phyloP scores from a whole-genome alignment of 2,113 vertebrate genomes.

The Antigone vipio region DNA sequence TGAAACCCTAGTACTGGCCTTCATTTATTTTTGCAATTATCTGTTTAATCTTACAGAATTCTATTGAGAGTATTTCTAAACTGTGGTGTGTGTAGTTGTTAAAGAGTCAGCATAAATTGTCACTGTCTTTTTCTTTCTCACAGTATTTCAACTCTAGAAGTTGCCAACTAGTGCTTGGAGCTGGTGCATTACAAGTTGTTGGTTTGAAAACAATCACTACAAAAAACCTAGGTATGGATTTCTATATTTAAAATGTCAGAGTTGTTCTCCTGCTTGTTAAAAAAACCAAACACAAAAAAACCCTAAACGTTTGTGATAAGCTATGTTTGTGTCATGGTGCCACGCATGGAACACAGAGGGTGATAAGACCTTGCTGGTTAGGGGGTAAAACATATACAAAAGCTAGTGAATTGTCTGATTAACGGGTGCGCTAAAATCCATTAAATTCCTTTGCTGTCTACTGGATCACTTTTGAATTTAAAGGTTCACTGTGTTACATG shows the following conservation, averaged over 20 bases:
- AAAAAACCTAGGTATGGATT: slow-evolving; percentile 90
- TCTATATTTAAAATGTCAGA: not conserved
- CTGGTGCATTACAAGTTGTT: slow-evolving; percentile 94
- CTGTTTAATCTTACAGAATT: not conserved
- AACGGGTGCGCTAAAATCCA: not conserved
- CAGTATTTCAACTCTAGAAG: slow-evolving; percentile 99
- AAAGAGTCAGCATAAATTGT: not conserved
- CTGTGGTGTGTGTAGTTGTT: not conserved
- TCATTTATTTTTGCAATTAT: not conserved
- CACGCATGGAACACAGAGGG: not conserved
- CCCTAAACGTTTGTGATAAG: not conserved
- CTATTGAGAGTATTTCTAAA: not conserved
- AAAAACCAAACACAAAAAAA: not conserved
- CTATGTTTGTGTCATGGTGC: not conserved
- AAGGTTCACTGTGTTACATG: not conserved
- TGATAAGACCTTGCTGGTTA: not conserved
- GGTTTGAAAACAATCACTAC: slow-evolving; percentile 99
- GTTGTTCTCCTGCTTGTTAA: not conserved
- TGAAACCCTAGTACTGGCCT: not conserved
- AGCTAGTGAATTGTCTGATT: not conserved
- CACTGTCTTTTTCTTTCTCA: not conserved
- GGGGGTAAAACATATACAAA: not conserved
- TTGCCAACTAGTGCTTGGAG: slow-evolving; percentile 96
- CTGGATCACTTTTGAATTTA: not conserved
- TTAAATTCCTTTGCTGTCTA: not conserved